A percentile compares a stretch with the other conserved stretches of the same genome.
Evolutionary conservation across 2,888 invertebrate species (phyloP).

Genomic region (Lumbricus terrestris): DNA sequence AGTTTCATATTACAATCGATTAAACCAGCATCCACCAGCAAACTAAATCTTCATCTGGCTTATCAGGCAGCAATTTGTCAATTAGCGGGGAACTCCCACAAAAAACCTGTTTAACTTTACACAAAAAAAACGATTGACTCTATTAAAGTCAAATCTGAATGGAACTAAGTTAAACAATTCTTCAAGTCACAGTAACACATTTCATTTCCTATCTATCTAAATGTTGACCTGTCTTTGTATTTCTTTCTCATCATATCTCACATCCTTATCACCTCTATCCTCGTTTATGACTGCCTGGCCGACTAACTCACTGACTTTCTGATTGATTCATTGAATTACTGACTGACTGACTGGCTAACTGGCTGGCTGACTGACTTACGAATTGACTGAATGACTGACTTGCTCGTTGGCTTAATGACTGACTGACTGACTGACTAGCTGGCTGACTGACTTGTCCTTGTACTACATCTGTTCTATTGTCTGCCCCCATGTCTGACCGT

Average conservation of each 20-base stretch:
- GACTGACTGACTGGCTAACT: neutral
- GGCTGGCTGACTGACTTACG: neutral
- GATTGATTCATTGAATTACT: too few relatives aligned
- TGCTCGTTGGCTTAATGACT: too few relatives aligned
- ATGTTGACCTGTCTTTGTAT: neutral
- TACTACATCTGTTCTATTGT: neutral
- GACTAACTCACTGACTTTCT: neutral
- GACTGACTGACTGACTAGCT: too few relatives aligned
- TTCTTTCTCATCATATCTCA: neutral
- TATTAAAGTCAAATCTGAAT: neutral
- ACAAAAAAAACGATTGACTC: too few relatives aligned
- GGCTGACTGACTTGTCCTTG: neutral
- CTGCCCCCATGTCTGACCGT: neutral
- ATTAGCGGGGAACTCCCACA: neutral
- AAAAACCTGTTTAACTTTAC: neutral
- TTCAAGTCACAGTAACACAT: neutral
- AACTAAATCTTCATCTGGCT: neutral
- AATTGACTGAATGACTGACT: neutral
- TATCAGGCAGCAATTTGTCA: neutral
- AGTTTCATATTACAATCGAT: neutral
- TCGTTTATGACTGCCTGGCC: neutral
- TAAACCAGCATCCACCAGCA: neutral
- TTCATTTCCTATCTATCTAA: neutral
- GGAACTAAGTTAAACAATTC: neutral
- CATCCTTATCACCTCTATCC: neutral